These are phyloP conservation scores for Chitala chitala DNA, from an alignment of 2,113 vertebrate species.

Conservation along the genomic window DNA sequence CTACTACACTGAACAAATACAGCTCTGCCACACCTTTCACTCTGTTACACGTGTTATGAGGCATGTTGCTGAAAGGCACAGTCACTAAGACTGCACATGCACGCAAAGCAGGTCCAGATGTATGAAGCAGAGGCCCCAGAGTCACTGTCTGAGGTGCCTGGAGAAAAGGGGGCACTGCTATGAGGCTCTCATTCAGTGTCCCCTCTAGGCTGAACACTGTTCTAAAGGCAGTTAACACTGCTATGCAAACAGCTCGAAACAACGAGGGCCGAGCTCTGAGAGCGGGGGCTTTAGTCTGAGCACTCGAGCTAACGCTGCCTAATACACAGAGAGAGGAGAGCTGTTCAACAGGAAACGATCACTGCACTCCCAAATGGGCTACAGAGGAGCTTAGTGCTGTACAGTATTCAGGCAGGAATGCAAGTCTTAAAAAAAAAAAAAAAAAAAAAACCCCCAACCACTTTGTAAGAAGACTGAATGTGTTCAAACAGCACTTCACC, in stretches of 20 bases:
- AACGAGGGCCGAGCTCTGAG: neutral
- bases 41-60: neutral
- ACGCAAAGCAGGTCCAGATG: neutral
- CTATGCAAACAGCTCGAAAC: conserved; percentile 24
- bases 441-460: neutral
- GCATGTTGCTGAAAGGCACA: conserved; percentile 29
- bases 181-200: conserved; percentile 36
- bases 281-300: conserved; percentile 34
- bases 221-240: conserved; percentile 2
- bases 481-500: too few species aligned
- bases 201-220: conserved; percentile 34
- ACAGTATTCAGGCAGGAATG: neutral
- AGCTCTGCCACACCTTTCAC: neutral
- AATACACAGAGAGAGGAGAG: neutral
- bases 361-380: too few species aligned
- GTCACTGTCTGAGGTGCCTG: neutral
- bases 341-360: neutral
- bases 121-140: neutral
- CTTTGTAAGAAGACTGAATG: too few species aligned
- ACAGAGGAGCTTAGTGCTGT: neutral
- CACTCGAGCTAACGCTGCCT: neutral
- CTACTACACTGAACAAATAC: conserved; percentile 9
- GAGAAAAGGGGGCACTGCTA: conserved; percentile 5
- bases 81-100: conserved; percentile 25
- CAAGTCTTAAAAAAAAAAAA: neutral